Evolutionary conservation across 2,113 vertebrate species (phyloP).

Genomic region (Chiloscyllium plagiosum): DNA sequence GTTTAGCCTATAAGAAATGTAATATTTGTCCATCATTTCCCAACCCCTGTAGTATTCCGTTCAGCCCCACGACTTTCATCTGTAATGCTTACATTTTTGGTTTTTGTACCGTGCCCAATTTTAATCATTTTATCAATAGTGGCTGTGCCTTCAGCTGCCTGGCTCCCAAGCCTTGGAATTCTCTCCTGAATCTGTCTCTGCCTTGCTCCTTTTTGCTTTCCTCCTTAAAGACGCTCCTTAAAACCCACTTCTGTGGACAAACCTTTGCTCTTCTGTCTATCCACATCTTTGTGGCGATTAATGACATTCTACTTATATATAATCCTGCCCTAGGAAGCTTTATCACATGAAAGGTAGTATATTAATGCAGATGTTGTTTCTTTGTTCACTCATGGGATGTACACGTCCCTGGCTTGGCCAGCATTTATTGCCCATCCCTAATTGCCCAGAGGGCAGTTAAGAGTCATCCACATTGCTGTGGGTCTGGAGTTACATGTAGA

Average conservation of each 20-base stretch:
- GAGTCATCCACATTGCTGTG: too few species aligned
- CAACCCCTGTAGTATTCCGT: background rate
- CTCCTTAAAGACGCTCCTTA: too few species aligned
- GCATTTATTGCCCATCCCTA: too few species aligned
- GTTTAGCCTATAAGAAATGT: background rate
- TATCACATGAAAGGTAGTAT: background rate
- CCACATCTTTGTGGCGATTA: background rate
- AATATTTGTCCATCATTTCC: background rate
- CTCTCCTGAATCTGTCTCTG: too few species aligned
- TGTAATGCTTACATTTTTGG: background rate
- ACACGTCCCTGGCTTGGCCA: too few species aligned
- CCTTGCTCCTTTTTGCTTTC: background rate
- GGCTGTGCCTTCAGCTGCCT: too few species aligned
- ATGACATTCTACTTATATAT: background rate
- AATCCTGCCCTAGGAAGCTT: background rate
- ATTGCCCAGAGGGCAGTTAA: too few species aligned
- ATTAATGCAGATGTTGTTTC: background rate
- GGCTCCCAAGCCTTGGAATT: background rate
- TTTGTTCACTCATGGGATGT: too few species aligned
- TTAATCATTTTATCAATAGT: background rate
- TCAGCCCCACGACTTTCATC: too few species aligned
- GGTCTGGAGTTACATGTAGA: too few species aligned
- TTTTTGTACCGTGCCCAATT: background rate
- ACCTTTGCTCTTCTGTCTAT: background rate
- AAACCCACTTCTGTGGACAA: too few species aligned